Conservation (phyloP, 30 jellyfish, hydroid and myxozoan species). For the Nemopilema nomurai region DNA sequence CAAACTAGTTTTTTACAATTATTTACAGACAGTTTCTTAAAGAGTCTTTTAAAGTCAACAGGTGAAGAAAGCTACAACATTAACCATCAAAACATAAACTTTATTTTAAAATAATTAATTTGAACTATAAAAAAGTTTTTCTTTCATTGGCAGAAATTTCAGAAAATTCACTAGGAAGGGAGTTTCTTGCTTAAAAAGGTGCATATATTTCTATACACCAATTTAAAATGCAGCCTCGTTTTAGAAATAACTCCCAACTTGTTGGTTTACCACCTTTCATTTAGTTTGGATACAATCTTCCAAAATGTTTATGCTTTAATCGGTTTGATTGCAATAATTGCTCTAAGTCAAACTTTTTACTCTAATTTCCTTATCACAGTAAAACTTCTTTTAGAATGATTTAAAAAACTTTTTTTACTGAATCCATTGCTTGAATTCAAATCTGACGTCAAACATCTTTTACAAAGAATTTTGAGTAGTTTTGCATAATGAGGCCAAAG, state of each 20-base stretch:
- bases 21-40: background rate
- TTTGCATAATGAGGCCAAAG: background rate
- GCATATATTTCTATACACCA: background rate
- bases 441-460: background rate
- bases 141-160: background rate
- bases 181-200: background rate
- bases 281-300: background rate
- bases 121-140: background rate
- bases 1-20: background rate
- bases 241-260: background rate
- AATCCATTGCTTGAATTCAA: background rate
- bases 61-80: background rate
- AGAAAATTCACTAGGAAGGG: background rate
- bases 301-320: background rate
- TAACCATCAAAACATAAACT: background rate
- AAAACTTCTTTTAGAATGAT: background rate
- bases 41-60: background rate
- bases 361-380: background rate
- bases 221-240: background rate
- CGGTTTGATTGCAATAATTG: background rate
- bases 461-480: background rate
- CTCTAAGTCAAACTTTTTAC: background rate
- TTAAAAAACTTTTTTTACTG: background rate
- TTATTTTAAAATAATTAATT: no score
- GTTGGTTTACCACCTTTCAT: background rate